Percentiles rank a stretch among this genome's conserved stretches.
phyloP scores from a whole-genome alignment of 2,797 vertebrate genomes.

The Dallia pectoralis region DNA sequence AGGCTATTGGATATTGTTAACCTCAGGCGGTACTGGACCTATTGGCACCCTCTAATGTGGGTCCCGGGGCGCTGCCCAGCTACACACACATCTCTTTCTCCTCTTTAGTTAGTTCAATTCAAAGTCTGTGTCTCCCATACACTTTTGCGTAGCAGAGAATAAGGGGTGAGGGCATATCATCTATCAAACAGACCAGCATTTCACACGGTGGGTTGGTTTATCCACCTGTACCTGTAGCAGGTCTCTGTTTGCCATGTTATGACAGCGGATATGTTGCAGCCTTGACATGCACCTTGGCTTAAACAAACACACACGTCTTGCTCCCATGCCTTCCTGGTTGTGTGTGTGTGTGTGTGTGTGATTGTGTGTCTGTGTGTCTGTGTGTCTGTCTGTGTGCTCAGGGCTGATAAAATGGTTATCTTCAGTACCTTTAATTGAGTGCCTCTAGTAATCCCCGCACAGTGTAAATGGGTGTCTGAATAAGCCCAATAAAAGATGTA shows the following conservation, averaged over 20 bases:
- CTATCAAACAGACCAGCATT: constrained; percentile 52
- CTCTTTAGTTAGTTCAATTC: background rate
- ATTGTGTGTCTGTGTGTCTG: constrained; percentile 9
- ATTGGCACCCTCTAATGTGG: too few species aligned
- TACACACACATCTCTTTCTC: background rate
- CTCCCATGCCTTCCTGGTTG: background rate
- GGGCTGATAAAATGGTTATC: background rate
- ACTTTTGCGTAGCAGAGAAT: background rate
- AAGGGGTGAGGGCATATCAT: constrained; percentile 52
- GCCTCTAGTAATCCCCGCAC: background rate
- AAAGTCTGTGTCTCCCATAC: background rate
- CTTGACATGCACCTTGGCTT: constrained; percentile 58
- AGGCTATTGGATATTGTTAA: too few species aligned
- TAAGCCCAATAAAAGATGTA: constrained; percentile 16
- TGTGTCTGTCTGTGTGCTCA: constrained; percentile 17
- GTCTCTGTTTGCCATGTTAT: background rate
- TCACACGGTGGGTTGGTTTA: constrained; percentile 51
- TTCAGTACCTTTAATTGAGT: background rate
- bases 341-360: constrained; percentile 1
- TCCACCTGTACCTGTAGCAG: constrained; percentile 68
- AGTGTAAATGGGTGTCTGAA: constrained; percentile 10
- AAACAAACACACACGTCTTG: constrained; percentile 1
- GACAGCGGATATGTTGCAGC: constrained; percentile 67
- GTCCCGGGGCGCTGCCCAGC: background rate
- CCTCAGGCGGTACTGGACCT: too few species aligned